Conservation (phyloP, 2,113 vertebrate species). For the Choloepus hoffmanni region DNA sequence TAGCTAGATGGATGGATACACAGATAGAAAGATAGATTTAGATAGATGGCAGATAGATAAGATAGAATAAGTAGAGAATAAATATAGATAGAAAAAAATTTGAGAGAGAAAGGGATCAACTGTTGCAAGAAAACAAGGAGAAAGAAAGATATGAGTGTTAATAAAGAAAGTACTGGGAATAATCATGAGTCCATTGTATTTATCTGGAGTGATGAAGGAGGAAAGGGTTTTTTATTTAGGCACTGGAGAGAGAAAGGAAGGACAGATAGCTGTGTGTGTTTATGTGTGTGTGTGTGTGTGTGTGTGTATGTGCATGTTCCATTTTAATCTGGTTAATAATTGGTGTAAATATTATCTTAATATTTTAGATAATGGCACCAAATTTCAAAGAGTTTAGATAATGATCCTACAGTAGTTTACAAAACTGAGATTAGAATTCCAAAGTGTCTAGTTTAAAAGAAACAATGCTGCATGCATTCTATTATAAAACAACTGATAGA, state of each 20-base stretch:
- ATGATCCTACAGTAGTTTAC: not conserved
- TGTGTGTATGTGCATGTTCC: not conserved
- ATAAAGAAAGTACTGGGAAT: not conserved
- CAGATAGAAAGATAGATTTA: not conserved
- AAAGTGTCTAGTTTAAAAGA: not conserved
- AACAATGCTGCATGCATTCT: not conserved
- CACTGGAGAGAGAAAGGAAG: not conserved
- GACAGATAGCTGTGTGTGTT: rapidly evolving
- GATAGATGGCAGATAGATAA: not conserved
- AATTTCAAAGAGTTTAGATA: not conserved
- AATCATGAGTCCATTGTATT: not conserved
- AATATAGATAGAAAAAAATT: not conserved
- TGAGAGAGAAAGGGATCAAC: not conserved
- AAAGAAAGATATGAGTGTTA: not conserved
- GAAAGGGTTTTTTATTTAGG: not conserved
- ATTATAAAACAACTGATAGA: not conserved
- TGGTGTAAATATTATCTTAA: not conserved
- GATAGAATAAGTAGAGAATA: not conserved
- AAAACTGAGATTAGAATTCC: not conserved
- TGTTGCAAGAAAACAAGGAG: not conserved
- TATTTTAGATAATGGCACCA: not conserved
- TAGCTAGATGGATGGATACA: too few relatives aligned
- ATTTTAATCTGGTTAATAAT: not conserved
- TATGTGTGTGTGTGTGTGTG: not conserved
- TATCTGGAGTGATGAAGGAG: not conserved